phyloP scores from a whole-genome alignment of 1,140 invertebrate genomes.

The Drosophila prosaltans region DNA sequence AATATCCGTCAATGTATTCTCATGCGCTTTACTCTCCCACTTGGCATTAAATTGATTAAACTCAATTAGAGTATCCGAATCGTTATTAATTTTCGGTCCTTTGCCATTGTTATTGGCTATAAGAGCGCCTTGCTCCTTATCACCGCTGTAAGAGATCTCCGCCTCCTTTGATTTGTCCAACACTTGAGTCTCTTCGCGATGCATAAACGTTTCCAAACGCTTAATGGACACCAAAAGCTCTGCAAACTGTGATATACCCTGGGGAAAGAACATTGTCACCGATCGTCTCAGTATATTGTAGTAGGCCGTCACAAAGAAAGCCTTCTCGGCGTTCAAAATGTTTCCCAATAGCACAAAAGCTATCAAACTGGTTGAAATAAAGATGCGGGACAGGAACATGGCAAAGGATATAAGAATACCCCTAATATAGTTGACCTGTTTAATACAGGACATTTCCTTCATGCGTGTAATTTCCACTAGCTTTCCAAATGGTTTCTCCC shows the following conservation, averaged over 20 bases:
- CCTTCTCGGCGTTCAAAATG: constrained; percentile 86
- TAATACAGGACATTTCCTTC: constrained; percentile 85
- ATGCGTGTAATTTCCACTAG: constrained; percentile 85
- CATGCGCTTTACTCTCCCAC: constrained; percentile 55
- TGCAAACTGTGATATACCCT: constrained; percentile 85
- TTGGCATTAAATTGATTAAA: constrained; percentile 63
- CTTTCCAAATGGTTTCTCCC: constrained; percentile 91
- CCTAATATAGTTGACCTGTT: constrained; percentile 87
- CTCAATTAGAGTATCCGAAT: constrained; percentile 50
- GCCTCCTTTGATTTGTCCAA: constrained; percentile 46
- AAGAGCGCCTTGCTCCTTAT: constrained; percentile 19
- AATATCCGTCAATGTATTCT: constrained; percentile 58
- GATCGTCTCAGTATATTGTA: constrained; percentile 89
- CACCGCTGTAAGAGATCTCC: background rate
- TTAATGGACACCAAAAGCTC: constrained; percentile 88
- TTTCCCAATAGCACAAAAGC: constrained; percentile 88
- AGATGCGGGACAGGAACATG: constrained; percentile 89
- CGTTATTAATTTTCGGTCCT: constrained; percentile 34
- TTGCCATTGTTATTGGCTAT: constrained; percentile 38
- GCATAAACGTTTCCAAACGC: constrained; percentile 87
- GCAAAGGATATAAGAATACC: constrained; percentile 89
- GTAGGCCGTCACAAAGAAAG: constrained; percentile 89
- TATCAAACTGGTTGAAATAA: constrained; percentile 90
- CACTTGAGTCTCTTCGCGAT: constrained; percentile 85
- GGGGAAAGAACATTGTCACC: constrained; percentile 89